A percentile compares a stretch with the other conserved stretches of the same genome.
These are phyloP conservation scores for Graptemys geographica DNA, from an alignment of 2,797 vertebrate genomes.

Conservation along the genomic window DNA sequence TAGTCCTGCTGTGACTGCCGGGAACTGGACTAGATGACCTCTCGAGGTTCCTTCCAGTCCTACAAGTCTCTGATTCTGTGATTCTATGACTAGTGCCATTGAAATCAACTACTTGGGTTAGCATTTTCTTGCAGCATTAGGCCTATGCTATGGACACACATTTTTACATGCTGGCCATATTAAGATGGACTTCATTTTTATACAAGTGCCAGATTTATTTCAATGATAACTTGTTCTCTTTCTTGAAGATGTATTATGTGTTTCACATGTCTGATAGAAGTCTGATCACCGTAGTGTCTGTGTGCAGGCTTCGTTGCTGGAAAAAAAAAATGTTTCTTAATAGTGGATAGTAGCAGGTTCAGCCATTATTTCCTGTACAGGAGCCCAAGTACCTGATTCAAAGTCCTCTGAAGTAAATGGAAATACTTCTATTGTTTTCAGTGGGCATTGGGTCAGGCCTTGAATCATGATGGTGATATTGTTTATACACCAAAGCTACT, in stretches of 20 bases:
- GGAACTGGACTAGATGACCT: too few relatives aligned
- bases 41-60: too few relatives aligned
- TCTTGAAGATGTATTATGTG: background rate
- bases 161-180: background rate
- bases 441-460: background rate
- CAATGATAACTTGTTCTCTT: background rate
- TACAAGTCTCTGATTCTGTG: too few relatives aligned
- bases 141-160: background rate
- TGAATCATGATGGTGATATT: background rate
- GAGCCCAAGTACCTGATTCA: background rate
- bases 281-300: background rate
- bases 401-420: background rate
- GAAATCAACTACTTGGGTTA: background rate
- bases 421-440: fast-evolving
- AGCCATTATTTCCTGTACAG: background rate
- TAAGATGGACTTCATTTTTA: background rate
- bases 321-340: background rate
- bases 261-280: background rate
- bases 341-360: background rate
- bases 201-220: background rate
- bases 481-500: background rate
- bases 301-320: background rate
- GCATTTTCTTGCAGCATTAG: background rate
- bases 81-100: background rate
- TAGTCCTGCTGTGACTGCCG: too few relatives aligned